A percentile compares a stretch with the other conserved stretches of the same genome.
Conservation (phyloP, 1,140 invertebrate species). For the Brachionus sp. region DNA sequence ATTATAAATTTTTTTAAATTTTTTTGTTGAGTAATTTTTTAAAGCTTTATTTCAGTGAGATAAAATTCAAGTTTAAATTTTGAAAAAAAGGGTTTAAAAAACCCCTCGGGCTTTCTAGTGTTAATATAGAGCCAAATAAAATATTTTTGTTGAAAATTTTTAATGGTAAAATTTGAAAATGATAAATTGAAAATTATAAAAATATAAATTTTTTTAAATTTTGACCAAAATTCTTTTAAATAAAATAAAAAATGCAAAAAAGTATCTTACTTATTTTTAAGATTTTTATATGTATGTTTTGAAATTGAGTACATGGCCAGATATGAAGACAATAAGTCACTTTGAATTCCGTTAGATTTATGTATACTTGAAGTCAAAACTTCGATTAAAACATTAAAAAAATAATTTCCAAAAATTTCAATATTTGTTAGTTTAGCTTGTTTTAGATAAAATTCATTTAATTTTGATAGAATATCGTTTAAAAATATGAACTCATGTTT, state of each 20-base stretch:
- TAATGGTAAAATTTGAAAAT: too few relatives aligned
- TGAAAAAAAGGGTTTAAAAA: too few relatives aligned
- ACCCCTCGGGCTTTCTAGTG: too few relatives aligned
- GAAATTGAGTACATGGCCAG: neutral
- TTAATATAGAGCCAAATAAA: too few relatives aligned
- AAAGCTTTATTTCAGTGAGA: too few relatives aligned
- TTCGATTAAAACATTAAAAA: slow-evolving; percentile 18
- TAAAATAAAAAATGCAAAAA: neutral
- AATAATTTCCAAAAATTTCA: neutral
- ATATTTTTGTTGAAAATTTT: too few relatives aligned
- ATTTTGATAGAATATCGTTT: neutral
- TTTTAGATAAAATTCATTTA: slow-evolving; percentile 23
- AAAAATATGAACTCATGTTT: slow-evolving; percentile 37
- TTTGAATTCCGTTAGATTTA: neutral
- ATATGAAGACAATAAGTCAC: neutral
- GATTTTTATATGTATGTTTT: neutral
- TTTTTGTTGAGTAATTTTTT: too few relatives aligned
- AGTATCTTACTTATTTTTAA: neutral
- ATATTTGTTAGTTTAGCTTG: neutral
- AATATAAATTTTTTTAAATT: too few relatives aligned
- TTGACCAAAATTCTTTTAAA: too few relatives aligned
- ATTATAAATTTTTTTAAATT: too few relatives aligned
- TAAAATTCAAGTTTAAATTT: too few relatives aligned
- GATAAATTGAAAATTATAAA: too few relatives aligned
- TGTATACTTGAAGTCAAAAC: neutral